These are phyloP conservation scores for Chelidonichthys spinosus DNA, from an alignment of 2,797 vertebrate species.

Conservation along the genomic window DNA sequence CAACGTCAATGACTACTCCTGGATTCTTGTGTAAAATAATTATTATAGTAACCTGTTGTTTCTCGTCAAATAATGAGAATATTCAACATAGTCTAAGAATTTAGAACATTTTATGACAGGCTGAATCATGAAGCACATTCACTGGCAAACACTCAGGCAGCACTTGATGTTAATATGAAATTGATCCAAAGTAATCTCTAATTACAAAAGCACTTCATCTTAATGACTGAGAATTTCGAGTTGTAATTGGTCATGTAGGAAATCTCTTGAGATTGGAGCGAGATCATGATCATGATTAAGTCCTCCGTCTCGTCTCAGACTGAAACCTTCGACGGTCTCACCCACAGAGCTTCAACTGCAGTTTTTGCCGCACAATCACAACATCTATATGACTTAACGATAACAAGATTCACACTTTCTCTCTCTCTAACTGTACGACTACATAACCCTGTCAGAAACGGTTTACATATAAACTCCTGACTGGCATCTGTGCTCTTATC, in stretches of 20 bases:
- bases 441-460: background rate
- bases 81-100: constrained; percentile 16
- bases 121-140: constrained; percentile 11
- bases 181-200: constrained; percentile 32
- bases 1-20: constrained; percentile 20
- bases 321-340: constrained; percentile 46
- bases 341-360: constrained; percentile 21
- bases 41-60: constrained; percentile 12
- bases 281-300: constrained; percentile 63
- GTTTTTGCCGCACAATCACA: constrained; percentile 22
- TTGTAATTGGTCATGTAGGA: constrained; percentile 55
- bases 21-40: constrained; percentile 17
- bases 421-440: constrained; percentile 6
- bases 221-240: constrained; percentile 33
- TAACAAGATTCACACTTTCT: constrained; percentile 21
- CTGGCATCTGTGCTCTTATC: constrained; percentile 8
- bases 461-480: constrained; percentile 59
- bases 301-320: constrained; percentile 35
- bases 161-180: constrained; percentile 38
- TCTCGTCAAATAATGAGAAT: constrained; percentile 4
- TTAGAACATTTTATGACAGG: constrained; percentile 12
- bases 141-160: constrained; percentile 20
- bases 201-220: constrained; percentile 43
- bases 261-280: constrained; percentile 40
- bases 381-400: constrained; percentile 14